Base-by-base conservation (phyloP, 2,113 vertebrate genomes). In the Oreocharis arfaki region DNA sequence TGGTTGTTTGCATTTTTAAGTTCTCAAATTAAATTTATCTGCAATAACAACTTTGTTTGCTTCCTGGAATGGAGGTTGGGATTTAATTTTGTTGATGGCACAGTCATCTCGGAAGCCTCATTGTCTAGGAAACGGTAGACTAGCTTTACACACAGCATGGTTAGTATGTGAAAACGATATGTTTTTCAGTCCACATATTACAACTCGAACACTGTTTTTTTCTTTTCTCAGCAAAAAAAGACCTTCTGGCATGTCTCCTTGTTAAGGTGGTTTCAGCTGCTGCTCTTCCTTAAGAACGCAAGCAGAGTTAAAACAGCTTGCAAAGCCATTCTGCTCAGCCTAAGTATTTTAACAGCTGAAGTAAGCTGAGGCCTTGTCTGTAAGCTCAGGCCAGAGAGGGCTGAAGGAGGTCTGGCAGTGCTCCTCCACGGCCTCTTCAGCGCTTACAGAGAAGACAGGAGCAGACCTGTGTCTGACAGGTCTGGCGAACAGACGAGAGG, bases 51-150 rank as follows among this genome's bases (percentile, higher is more conserved):
- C 60, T 88, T 90, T 77, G 49, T 88, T 92, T 93, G 78, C 60
- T 94, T 88, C 93, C 93, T 68, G 49, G 80, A 92, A 63, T 22
- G 28, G 80, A 91, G 69, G 41, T 52, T 81, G 41, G 87, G 76
- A 91, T 96, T 95, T 75, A 75, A 91, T 96, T 93, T 93, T 28
- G 35, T 83, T 67, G 64, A 41, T 59, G 64, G 39, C 37, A 67
- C 68, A 81, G 64, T 52, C 60, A 37, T 81, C 33, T 50, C 89
- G 32, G 70, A 92, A 94, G 91, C 26, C 68, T 81, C 81, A 84
- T 67, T 94, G 84, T 84, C 68, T 91, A 86, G 84, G 87, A 91
- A 87, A 74, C 32, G 1, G 59, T 13, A n/a, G 63, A 41, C 46
- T 79, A 63, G 68, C 33, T 70, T 85, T 87, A 61, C 1, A 2